These are phyloP conservation scores for Drosophila neonasuta DNA, from an alignment of 2,888 invertebrate genomes.

Conservation along the genomic window DNA sequence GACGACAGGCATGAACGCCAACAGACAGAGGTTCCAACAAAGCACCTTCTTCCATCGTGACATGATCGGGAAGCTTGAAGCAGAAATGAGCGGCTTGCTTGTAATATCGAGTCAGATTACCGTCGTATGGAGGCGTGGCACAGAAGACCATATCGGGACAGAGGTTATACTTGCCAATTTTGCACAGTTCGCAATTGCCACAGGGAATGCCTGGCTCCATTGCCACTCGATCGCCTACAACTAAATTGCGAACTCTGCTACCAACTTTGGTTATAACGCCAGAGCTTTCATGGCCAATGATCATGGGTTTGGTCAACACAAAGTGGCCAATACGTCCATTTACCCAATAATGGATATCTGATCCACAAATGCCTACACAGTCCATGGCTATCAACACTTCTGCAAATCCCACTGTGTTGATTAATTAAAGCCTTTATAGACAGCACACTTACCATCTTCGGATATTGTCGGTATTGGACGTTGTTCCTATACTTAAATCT, in stretches of 20 bases:
- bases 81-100: conserved; percentile 95
- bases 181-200: conserved; percentile 91
- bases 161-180: conserved; percentile 93
- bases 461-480: conserved; percentile 90
- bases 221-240: conserved; percentile 94
- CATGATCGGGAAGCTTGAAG: conserved; percentile 93
- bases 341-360: conserved; percentile 96
- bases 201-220: conserved; percentile 97
- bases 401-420: conserved; percentile 24
- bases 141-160: conserved; percentile 94
- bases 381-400: conserved; percentile 90
- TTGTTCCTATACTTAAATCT: conserved; percentile 86
- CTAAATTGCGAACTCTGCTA: conserved; percentile 85
- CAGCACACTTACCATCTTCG: conserved; percentile 84
- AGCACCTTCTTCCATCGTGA: conserved; percentile 96
- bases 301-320: conserved; percentile 93
- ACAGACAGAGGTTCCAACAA: conserved; percentile 96
- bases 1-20: conserved; percentile 95
- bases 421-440: no score
- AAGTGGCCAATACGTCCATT: conserved; percentile 94
- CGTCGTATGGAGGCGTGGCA: conserved; percentile 96
- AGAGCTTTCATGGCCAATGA: conserved; percentile 96
- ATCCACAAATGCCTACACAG: conserved; percentile 98
- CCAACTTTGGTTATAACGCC: conserved; percentile 91
- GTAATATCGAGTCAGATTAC: conserved; percentile 93